Evolutionary conservation across 2,113 vertebrate species (phyloP), one percentile per base, ranked within the genome.

Genomic region (Falco punctatus): DNA sequence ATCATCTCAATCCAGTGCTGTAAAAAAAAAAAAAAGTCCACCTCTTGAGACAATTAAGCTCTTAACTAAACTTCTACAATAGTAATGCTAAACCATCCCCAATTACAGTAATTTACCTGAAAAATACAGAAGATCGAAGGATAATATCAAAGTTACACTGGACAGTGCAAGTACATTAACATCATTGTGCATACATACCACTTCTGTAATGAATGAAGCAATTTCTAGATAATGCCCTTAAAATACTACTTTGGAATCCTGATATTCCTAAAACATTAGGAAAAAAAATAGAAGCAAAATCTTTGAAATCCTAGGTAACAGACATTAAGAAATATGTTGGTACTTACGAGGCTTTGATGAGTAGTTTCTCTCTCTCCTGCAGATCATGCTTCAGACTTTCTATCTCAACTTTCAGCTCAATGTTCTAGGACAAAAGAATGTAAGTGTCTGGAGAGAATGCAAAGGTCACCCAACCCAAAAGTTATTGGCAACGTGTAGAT

Each of bases 291-390:
- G 33, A 71, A 86, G 11, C 4, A 58, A 46, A 32, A 65, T 26
- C 40, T 13, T 79, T 28, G 6, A 30, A 79, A n/a, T 9, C 32
- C 10, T n/a, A 59, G 67, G 15, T 19, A 79, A 52, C 7, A 26
- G 33, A 84, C 20, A 65, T 8, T 0, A 3, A 38, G 51, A 78
- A 33, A 49, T 7, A 33, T 3, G 13, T 8, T 27, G 32, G 70
- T 93, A 99, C 99, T 98, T 98, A 99, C 99, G 99, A 99, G 79
- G 99, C 99, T 80, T 99, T 99, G 81, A 99, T 96, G n/a, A 99
- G 99, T 0, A 99, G 98, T 79, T 98, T 98, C 59, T 99, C 99
- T 96, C 99, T 99, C 97, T 99, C 99, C 51, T 98, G 98, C 86
- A 99, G 97, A 16, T 99, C 99, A 90, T 97, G 98, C 96, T 99